Base-by-base conservation (phyloP, 1,140 invertebrate genomes). In the Yoshiicerus persimilis region DNA sequence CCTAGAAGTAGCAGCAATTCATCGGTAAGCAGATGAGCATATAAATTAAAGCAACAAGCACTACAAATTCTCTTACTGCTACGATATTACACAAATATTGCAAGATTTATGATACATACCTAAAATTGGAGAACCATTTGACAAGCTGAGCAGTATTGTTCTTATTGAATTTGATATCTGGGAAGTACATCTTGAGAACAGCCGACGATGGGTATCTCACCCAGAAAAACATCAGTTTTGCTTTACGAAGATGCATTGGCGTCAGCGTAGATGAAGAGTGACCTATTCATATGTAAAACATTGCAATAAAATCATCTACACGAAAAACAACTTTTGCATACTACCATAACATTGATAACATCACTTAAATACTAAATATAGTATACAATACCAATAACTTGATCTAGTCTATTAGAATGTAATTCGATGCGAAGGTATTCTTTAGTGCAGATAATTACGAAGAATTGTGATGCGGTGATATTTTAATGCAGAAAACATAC, bases 201-300 rank as follows among this genome's bases (percentile, higher is more conserved):
- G 97, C 96, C 70, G 98, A 99, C 93, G 97, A 99, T 62, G 99
- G 99, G 94, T 99, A 99, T 91, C 99, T 95, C 90, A 98, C 98
- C 96, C 98, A 99, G 96, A 99, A 99, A 96, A 99, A 99, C 99
- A 99, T 99, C 93, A 99, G 95, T 94, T 99, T 99, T 80, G 99
- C 99, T 93, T 99, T 99, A 92, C 99, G 95, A 92, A 99, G 96
- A 95, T 99, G 99, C 97, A 99, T 99, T 91, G 99, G 99, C 90
- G 98, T 99, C 93, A 99, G 94, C 91, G 97, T 98, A 92, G 97
- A 97, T 93, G 84, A 84, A 8, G 96, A 97, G 95, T 97, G 94
- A 94, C 96, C 93, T 92, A 95, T 93, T 80, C 75, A 80, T 80
- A 36, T 80, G 66, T 36, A 80, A 80, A 80, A 80, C 75, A 80